Evolutionary conservation across 2,113 vertebrate species (phyloP).

Genomic region (Hystrix cristata): DNA sequence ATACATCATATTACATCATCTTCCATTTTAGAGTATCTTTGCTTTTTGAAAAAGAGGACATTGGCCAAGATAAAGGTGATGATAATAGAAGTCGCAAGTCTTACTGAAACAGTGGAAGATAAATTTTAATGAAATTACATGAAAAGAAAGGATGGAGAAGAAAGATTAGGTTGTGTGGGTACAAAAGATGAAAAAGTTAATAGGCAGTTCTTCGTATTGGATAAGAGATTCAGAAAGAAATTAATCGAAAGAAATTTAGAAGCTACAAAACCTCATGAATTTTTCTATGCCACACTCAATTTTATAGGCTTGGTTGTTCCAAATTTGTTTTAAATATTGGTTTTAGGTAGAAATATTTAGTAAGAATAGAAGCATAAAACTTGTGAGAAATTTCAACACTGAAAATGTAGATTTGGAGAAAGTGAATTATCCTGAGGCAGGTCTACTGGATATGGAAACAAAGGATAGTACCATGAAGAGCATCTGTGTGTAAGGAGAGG

Average conservation of each 20-base stretch:
- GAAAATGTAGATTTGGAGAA: slow-evolving; percentile 24
- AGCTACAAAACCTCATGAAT: not conserved
- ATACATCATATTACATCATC: not conserved
- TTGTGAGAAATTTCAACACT: slow-evolving; percentile 2
- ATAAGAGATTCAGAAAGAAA: not conserved
- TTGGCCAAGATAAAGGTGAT: not conserved
- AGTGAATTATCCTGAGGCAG: not conserved
- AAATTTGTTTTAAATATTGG: not conserved
- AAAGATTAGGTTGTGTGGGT: not conserved
- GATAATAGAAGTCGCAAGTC: not conserved
- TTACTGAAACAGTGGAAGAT: not conserved
- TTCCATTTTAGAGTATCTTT: not conserved
- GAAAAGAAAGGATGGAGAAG: not conserved
- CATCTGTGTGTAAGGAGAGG: not conserved
- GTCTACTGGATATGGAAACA: not conserved
- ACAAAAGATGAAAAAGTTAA: not conserved
- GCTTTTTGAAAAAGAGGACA: not conserved
- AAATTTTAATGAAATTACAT: slow-evolving; percentile 4
- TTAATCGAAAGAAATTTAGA: not conserved
- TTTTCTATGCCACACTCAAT: not conserved
- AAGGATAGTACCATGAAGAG: not conserved
- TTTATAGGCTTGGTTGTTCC: not conserved
- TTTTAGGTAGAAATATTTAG: slow-evolving; percentile 14
- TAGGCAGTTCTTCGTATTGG: not conserved
- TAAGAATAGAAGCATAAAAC: not conserved